Evolutionary conservation across 1,140 invertebrate genomes (phyloP), one percentile per base, ranked within the genome.

Genomic region (Apocrypta bakeri): DNA sequence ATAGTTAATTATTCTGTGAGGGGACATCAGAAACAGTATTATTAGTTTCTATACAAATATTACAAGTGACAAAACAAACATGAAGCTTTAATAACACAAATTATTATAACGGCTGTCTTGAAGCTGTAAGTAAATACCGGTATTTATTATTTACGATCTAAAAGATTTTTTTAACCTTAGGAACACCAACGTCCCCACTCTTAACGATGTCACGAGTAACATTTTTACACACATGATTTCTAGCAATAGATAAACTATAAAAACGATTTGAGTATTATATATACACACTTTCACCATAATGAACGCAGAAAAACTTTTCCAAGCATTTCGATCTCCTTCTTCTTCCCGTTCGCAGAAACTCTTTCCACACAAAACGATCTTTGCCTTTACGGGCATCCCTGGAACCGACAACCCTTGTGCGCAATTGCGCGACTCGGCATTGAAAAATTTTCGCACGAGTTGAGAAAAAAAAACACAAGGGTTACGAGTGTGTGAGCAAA

Each of bases 391-490:
- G 48, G 17, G 48, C 17, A 56, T 56, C 48, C 21, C 17, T 56
- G 48, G 48, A 56, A 56, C 48, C 48, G 48, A n/a, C 48, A n/a
- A 56, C 48, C 48, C 48, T 12, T 56, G n/a, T 56, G 48, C 1
- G 17, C 48, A 42, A 42, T 42, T 42, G 40, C 40, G 6, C 40
- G 4, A 7, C 40, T 42, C 40, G 21, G 17, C 48, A 56, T 56
- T 56, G 48, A 56, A 56, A 29, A 66, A 66, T 27, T 66, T 66
- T 33, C 69, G 69, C 69, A 29, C 69, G 31, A 25, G 31, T 21
- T 7, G 27, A 37, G 37, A n/a, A 37, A 31, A 68, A 14, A 68
- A 24, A 31, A 31, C n/a, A n/a, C n/a, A 72, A 72, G 33, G 29
- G 66, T 24, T n/a, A 37, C 9, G 33, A 4, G 33, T 37, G 33